These are phyloP conservation scores for Saimiri boliviensis DNA, from an alignment of 2,113 vertebrate species.

Conservation along the genomic window DNA sequence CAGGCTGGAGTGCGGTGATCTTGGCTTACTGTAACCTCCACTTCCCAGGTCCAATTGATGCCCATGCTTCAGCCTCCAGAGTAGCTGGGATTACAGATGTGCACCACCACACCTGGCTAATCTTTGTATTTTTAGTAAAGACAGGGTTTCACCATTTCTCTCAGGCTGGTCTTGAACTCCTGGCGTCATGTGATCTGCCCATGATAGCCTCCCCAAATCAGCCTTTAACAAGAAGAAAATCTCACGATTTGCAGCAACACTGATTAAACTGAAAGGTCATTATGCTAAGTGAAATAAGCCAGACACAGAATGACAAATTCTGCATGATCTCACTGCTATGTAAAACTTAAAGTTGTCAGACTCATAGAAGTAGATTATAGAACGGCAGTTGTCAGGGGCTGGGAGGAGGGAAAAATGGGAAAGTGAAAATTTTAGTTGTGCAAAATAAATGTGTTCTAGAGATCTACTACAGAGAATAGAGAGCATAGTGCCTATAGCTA, in stretches of 20 bases:
- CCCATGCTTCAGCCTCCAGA: too few species aligned
- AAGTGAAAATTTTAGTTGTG: background rate
- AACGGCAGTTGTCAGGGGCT: background rate
- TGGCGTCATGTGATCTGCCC: too few species aligned
- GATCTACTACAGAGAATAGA: background rate
- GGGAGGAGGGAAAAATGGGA: too few species aligned
- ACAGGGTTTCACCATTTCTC: too few species aligned
- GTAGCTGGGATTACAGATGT: too few species aligned
- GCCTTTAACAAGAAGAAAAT: background rate
- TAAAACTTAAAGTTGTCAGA: background rate
- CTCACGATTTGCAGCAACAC: background rate
- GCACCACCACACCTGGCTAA: too few species aligned
- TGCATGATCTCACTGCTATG: too few species aligned
- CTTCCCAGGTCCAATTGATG: too few species aligned
- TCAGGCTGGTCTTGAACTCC: too few species aligned
- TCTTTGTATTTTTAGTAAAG: too few species aligned
- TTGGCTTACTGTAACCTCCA: accelerated
- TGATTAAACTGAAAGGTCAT: background rate
- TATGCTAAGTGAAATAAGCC: background rate
- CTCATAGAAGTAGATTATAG: background rate
- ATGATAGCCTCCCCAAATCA: too few species aligned
- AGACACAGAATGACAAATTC: background rate
- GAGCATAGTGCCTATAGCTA: background rate
- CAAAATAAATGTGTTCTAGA: background rate
- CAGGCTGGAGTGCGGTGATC: too few species aligned